Base-by-base conservation (phyloP, 2,797 vertebrate species). In the Phoxinus dragarum region DNA sequence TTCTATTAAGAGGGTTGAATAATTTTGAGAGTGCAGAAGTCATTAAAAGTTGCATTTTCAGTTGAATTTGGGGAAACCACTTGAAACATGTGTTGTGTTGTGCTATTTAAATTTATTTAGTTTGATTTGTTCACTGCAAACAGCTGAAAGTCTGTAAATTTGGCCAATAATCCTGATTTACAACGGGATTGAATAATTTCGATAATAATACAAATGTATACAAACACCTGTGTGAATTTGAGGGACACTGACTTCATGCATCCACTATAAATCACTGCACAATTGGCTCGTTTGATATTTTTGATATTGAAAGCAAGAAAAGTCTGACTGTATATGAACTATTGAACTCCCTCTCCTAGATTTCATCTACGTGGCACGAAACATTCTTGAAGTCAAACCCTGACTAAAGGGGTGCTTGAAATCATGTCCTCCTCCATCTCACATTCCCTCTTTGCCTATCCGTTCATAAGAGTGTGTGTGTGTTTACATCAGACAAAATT, bases 401-500 rank as follows among this genome's bases (percentile, higher is more conserved):
- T 59, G 38, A 56, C 49, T 42, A 40, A 69, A 40, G 7, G 27
- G 4, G 19, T 44, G 31, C 12, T 36, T 72, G 31, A 78, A 73
- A 27, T 66, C 68, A 36, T 36, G 17, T 71, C 34, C 49, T 82
- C 61, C 61, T 64, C 38, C 64, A 31, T 42, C 16, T 44, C 49
- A 9, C 27, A 34, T 34, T 31, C 16, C 23, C 36, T 54, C 19
- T 14, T n/a, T 59, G 72, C 54, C 47, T 38, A n/a, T 81, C 5
- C 36, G 16, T 73, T 49, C 31, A 76, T 9, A 61, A 85, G 12
- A 86, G 38, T 11, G 66, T 66, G 6, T 49, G n/a, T n/a, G 72
- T n/a, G 72, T 3, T 84, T 38, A 87, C 68, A 81, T 88, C 74
- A 85, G 68, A 68, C 76, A 71, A 78, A 89, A 82, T 87, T 80